Conservation (phyloP, 1,140 invertebrate species). For the Musca vetustissima region DNA sequence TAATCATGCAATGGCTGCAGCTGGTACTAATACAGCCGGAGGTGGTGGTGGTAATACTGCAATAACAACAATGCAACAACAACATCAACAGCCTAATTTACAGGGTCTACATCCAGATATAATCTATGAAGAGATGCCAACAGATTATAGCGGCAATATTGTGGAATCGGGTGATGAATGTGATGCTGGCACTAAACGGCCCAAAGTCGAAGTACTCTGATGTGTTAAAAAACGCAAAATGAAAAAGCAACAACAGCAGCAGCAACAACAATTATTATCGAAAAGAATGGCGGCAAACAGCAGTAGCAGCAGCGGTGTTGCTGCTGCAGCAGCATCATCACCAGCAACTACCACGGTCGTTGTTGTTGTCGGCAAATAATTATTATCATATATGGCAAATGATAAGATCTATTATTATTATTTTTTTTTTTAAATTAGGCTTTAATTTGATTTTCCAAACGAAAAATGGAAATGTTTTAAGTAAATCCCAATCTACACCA, state of each 20-base stretch:
- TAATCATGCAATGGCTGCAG: slow-evolving; percentile 46
- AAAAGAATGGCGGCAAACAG: not conserved
- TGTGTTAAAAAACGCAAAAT: slow-evolving; percentile 35
- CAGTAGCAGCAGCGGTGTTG: not conserved
- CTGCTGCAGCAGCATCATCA: not conserved
- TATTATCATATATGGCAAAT: slow-evolving; percentile 4
- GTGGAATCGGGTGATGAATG: slow-evolving; percentile 40
- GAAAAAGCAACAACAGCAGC: slow-evolving; percentile 18
- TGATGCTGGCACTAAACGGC: slow-evolving; percentile 43
- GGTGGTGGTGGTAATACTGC: slow-evolving; percentile 16
- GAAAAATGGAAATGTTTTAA: too few relatives aligned
- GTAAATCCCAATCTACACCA: too few relatives aligned
- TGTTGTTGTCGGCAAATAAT: too few relatives aligned
- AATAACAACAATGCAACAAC: slow-evolving; percentile 33
- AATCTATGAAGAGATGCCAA: slow-evolving; percentile 49
- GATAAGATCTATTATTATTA: too few relatives aligned
- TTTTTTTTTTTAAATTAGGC: too few relatives aligned
- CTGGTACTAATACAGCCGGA: slow-evolving; percentile 21
- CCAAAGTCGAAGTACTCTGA: slow-evolving; percentile 54
- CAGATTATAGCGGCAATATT: slow-evolving; percentile 52
- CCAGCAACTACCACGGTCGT: too few relatives aligned
- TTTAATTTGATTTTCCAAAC: too few relatives aligned
- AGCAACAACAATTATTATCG: slow-evolving; percentile 9
- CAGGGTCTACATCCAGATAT: slow-evolving; percentile 47
- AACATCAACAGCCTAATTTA: slow-evolving; percentile 35